These are phyloP conservation scores for Cygnus atratus DNA, from an alignment of 2,113 vertebrate species.

Conservation along the genomic window DNA sequence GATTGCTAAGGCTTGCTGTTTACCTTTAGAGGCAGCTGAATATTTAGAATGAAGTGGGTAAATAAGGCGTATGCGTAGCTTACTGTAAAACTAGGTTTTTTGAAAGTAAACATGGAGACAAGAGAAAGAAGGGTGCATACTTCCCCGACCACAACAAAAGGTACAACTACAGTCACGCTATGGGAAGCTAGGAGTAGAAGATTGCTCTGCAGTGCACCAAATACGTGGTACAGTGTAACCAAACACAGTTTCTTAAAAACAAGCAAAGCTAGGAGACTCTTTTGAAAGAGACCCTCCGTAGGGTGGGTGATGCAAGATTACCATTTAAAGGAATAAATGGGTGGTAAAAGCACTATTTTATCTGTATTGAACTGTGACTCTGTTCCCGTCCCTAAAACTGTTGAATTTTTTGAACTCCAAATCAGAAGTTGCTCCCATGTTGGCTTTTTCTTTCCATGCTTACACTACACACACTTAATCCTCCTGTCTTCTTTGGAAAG, in stretches of 20 bases:
- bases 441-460: background rate
- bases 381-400: background rate
- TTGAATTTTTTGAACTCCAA: background rate
- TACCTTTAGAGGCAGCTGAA: background rate
- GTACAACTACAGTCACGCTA: background rate
- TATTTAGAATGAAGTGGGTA: background rate
- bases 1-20: background rate
- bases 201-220: background rate
- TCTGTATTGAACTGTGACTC: background rate
- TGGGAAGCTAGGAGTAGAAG: background rate
- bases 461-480: background rate
- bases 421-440: background rate
- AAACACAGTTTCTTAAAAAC: background rate
- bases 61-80: background rate
- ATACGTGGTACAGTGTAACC: background rate
- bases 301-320: background rate
- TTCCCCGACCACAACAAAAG: slow-evolving; percentile 25
- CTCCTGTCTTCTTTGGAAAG: background rate
- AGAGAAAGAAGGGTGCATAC: background rate
- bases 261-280: background rate
- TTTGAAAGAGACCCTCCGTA: background rate
- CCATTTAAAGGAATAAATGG: background rate
- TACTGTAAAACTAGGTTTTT: background rate
- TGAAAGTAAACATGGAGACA: background rate
- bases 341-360: background rate